Conservation (phyloP, 2,113 vertebrate species). For the Pituophis catenifer region DNA sequence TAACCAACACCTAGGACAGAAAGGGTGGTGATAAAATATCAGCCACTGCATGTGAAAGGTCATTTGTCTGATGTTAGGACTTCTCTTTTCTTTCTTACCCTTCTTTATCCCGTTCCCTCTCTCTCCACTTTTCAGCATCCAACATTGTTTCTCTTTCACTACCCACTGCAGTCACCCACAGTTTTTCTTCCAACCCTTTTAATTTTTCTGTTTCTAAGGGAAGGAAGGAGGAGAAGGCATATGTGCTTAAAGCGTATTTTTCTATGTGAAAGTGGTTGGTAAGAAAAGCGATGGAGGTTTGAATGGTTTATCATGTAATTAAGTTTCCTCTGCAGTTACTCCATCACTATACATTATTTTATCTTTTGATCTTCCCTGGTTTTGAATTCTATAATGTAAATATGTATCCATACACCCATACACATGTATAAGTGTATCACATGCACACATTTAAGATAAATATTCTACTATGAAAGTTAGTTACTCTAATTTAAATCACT, state of each 20-base stretch:
- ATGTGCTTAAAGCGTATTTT: neutral
- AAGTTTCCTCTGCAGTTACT: neutral
- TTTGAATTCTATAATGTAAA: neutral
- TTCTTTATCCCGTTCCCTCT: neutral
- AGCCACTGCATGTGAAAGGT: neutral
- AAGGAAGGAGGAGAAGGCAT: neutral
- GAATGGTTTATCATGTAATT: neutral
- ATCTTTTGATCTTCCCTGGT: neutral
- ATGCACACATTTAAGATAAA: neutral
- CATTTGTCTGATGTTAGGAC: neutral
- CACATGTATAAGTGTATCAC: neutral
- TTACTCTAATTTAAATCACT: neutral
- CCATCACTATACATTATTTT: neutral
- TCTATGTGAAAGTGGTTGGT: neutral
- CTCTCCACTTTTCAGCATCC: neutral
- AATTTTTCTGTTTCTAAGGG: neutral
- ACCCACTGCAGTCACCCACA: neutral
- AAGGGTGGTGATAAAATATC: neutral
- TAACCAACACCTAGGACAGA: neutral
- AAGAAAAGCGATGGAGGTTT: neutral
- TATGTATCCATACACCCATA: neutral
- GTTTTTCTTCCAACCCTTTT: neutral
- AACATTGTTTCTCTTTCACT: neutral
- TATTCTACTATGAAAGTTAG: neutral
- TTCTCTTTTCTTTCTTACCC: neutral